phyloP scores from a whole-genome alignment of 2,797 vertebrate genomes.

The Bovichtus variegatus region DNA sequence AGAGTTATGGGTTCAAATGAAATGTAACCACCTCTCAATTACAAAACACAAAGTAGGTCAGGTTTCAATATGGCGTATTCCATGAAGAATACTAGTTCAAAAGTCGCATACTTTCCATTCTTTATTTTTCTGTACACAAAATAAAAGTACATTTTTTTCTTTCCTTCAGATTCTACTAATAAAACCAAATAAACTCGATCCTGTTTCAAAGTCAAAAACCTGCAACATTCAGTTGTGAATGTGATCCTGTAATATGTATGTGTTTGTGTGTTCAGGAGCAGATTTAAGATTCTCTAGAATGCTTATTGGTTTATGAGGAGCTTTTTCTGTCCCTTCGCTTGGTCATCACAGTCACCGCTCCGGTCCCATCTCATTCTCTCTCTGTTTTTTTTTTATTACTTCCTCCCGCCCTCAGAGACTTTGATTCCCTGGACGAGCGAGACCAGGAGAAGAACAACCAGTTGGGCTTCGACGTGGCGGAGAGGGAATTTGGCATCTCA shows the following conservation, averaged over 20 bases:
- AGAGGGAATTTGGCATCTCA: slow-evolving; percentile 96
- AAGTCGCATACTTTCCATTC: background rate
- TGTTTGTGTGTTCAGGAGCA: background rate
- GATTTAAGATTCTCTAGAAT: background rate
- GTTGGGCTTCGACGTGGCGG: slow-evolving; percentile 94
- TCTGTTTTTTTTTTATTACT: background rate
- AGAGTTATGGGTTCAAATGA: background rate
- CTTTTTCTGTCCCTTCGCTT: background rate
- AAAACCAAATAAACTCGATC: background rate
- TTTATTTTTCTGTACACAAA: background rate
- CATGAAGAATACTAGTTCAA: background rate
- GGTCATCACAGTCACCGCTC: background rate
- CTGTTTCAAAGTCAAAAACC: background rate
- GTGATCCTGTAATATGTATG: background rate
- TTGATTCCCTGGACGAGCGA: slow-evolving; percentile 92
- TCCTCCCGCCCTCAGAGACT: slow-evolving; percentile 86
- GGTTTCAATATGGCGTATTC: background rate
- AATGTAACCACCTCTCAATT: background rate
- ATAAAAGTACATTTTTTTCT: background rate
- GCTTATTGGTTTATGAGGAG: background rate
- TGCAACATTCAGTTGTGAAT: background rate
- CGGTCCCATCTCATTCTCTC: background rate
- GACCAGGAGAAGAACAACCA: slow-evolving; percentile 96
- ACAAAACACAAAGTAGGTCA: background rate
- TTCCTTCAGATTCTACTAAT: background rate